These are phyloP conservation scores for Dolichomitus sp. DNA, from an alignment of 2,888 invertebrate genomes.

Conservation along the genomic window DNA sequence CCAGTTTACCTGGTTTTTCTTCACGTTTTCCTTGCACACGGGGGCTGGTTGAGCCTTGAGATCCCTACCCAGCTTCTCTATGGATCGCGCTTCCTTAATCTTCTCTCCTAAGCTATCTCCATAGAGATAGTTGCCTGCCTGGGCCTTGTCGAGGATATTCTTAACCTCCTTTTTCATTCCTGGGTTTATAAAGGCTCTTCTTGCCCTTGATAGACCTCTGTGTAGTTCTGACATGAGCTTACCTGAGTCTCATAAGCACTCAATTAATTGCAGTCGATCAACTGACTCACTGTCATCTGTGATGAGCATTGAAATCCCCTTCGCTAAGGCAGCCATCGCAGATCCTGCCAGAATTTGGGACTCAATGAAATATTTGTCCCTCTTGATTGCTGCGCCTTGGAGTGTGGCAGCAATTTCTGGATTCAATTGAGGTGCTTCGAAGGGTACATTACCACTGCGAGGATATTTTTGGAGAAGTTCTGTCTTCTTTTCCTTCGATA, in stretches of 20 bases:
- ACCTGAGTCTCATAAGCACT: constrained; percentile 45
- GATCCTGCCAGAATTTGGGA: constrained; percentile 59
- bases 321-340: constrained; percentile 58
- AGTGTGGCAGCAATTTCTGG: constrained; percentile 57
- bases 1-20: constrained; percentile 54
- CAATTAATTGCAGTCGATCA: too few species aligned
- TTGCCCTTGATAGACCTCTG: constrained; percentile 29
- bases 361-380: constrained; percentile 50
- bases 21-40: neutral
- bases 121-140: constrained; percentile 33
- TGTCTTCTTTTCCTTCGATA: constrained; percentile 47
- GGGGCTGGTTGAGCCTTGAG: constrained; percentile 21
- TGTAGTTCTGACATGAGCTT: constrained; percentile 38
- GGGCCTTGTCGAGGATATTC: constrained; percentile 43
- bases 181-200: constrained; percentile 48
- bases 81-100: constrained; percentile 50
- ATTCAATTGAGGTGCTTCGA: constrained; percentile 59
- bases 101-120: constrained; percentile 42
- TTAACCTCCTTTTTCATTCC: constrained; percentile 40
- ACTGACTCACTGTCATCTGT: too few species aligned
- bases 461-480: constrained; percentile 57
- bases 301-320: constrained; percentile 58
- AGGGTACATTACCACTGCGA: constrained; percentile 53
- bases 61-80: constrained; percentile 44
- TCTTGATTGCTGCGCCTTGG: constrained; percentile 52